Percentiles rank a stretch among this genome's conserved stretches.
Evolutionary conservation across 2,113 vertebrate genomes (phyloP).

Genomic region (Charina bottae): DNA sequence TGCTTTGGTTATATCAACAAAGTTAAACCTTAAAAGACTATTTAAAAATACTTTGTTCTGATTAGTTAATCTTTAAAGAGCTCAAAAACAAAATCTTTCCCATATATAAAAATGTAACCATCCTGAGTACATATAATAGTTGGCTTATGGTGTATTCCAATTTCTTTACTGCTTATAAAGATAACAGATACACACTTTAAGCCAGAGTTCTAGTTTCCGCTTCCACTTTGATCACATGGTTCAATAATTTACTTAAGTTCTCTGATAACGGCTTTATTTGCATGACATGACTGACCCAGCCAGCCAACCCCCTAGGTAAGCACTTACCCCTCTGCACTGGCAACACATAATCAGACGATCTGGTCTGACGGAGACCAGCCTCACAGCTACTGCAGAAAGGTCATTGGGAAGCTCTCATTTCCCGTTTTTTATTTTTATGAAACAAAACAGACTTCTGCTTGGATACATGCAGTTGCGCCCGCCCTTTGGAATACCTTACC

Average conservation of each 20-base stretch:
- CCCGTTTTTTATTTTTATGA: not conserved
- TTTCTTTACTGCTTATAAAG: not conserved
- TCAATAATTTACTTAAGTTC: constrained; percentile 3
- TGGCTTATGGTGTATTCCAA: not conserved
- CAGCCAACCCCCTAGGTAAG: not conserved
- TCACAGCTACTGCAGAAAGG: not conserved
- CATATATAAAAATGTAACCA: not conserved
- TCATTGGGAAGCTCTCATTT: not conserved
- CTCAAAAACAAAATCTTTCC: not conserved
- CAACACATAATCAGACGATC: not conserved
- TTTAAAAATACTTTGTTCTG: not conserved
- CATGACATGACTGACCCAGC: not conserved
- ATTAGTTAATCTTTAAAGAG: not conserved
- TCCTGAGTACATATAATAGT: not conserved
- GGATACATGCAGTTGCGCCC: too few relatives aligned
- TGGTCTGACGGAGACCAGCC: not conserved
- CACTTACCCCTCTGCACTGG: not conserved
- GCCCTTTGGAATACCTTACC: too few relatives aligned
- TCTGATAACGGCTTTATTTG: not conserved
- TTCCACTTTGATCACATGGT: not conserved
- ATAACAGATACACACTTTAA: not conserved
- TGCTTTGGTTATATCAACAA: not conserved
- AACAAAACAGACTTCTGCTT: not conserved
- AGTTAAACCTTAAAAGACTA: not conserved
- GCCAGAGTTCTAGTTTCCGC: not conserved